Evolutionary conservation across 2,113 vertebrate species (phyloP).

Genomic region (Ramphastos sulfuratus): DNA sequence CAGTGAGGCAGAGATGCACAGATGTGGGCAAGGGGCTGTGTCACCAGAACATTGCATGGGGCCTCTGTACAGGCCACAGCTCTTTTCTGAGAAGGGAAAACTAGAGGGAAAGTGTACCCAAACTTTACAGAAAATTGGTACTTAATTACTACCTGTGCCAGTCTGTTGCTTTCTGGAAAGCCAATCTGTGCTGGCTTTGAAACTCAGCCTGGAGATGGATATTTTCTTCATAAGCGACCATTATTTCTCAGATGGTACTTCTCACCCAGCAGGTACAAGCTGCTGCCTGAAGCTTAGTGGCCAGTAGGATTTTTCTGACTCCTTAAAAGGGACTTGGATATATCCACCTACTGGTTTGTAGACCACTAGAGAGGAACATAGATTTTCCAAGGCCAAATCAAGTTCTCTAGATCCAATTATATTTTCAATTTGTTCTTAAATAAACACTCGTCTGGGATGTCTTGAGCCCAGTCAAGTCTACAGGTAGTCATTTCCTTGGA

Average conservation of each 20-base stretch:
- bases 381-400: neutral
- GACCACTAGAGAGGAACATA: neutral
- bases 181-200: neutral
- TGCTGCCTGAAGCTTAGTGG: neutral
- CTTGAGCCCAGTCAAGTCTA: neutral
- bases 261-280: neutral
- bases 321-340: neutral
- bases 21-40: neutral
- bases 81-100: neutral
- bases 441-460: neutral
- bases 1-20: neutral
- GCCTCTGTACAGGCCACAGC: neutral
- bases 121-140: neutral
- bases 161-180: accelerated
- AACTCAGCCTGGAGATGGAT: neutral
- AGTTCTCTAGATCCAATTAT: neutral
- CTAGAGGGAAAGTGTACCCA: neutral
- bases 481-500: neutral
- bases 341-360: too few species aligned
- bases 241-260: neutral
- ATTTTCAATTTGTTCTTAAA: neutral
- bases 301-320: neutral
- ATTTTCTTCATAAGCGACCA: neutral
- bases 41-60: accelerated
- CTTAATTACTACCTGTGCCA: neutral